phyloP scores from a whole-genome alignment of 1,140 invertebrate species.

The Thalassaphorura encarpata region DNA sequence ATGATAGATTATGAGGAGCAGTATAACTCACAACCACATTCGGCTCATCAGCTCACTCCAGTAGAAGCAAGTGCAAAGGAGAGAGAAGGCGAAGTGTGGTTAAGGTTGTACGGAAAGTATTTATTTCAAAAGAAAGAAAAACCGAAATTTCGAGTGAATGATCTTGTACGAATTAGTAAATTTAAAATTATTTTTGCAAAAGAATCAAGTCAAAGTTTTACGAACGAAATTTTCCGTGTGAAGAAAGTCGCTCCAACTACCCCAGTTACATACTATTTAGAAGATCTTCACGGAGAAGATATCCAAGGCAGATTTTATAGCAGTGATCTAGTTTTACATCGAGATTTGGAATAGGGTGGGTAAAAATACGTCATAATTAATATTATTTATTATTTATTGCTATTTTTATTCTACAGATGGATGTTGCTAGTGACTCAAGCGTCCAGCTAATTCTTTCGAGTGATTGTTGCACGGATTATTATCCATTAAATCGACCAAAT shows the following conservation, averaged over 20 bases:
- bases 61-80: neutral
- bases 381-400: no score
- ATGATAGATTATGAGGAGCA: neutral
- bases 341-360: no score
- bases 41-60: neutral
- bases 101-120: slow-evolving; percentile 3
- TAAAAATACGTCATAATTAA: no score
- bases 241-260: neutral
- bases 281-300: neutral
- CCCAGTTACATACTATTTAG: neutral
- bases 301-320: neutral
- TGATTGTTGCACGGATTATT: no score
- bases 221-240: neutral
- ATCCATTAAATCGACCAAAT: no score
- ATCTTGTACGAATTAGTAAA: neutral
- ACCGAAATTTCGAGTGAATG: neutral
- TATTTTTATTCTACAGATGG: no score
- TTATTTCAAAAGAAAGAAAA: neutral
- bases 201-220: neutral
- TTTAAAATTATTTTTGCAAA: slow-evolving; percentile 12
- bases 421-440: no score
- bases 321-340: no score
- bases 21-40: neutral
- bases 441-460: no score
- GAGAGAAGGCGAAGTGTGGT: slow-evolving; percentile 6